A percentile compares a stretch with the other conserved stretches of the same genome.
These are phyloP conservation scores for Sylvia borin DNA, from an alignment of 2,797 vertebrate species.

Conservation along the genomic window DNA sequence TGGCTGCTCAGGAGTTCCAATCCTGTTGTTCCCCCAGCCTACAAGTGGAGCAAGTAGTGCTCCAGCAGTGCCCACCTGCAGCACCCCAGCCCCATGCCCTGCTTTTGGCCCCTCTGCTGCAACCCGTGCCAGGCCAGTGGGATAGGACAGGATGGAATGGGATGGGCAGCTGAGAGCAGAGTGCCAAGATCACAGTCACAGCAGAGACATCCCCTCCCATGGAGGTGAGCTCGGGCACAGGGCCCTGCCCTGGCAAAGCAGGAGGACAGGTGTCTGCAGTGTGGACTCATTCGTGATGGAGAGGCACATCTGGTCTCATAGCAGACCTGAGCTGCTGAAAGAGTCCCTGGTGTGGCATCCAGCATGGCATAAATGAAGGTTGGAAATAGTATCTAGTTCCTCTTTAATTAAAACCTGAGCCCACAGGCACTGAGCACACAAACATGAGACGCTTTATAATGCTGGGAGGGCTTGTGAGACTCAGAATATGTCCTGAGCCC, in stretches of 20 bases:
- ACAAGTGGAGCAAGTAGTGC: background rate
- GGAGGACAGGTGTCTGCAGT: rapidly evolving
- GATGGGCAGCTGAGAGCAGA: background rate
- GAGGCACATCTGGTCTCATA: background rate
- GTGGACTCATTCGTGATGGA: rapidly evolving
- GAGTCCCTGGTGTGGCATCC: background rate
- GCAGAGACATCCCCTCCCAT: rapidly evolving
- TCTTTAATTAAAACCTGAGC: conserved; percentile 18
- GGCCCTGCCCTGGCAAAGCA: background rate
- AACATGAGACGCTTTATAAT: background rate
- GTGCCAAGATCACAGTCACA: background rate
- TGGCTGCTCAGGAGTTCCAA: background rate
- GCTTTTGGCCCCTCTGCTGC: background rate
- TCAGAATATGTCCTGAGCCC: background rate
- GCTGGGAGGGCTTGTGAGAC: background rate
- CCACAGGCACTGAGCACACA: background rate
- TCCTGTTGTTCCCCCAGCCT: background rate
- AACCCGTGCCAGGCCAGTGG: background rate
- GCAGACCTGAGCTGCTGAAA: background rate
- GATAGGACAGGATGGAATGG: background rate
- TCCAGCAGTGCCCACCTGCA: background rate
- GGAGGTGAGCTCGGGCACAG: rapidly evolving
- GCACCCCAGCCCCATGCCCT: rapidly evolving
- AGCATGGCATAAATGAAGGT: background rate
- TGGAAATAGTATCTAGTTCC: background rate